A percentile compares a stretch with the other conserved stretches of the same genome.
Conservation (phyloP, 2,888 invertebrate species). For the Cryptus viduatorius region DNA sequence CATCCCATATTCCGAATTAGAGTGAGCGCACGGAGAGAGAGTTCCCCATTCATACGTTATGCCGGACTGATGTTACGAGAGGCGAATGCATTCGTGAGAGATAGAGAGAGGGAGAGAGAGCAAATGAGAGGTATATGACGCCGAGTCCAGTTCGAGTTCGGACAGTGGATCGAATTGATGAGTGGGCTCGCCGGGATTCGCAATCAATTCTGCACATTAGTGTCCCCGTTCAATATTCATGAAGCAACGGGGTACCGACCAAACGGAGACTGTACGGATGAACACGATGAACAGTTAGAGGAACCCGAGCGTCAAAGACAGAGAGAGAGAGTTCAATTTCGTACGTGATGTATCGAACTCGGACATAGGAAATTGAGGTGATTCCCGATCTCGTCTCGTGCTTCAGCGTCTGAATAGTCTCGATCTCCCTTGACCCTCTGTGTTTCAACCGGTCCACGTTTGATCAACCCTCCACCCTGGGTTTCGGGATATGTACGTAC, state of each 20-base stretch:
- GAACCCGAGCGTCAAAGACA: slow-evolving; percentile 77
- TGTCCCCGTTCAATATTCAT: slow-evolving; percentile 73
- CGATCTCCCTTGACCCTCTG: neutral
- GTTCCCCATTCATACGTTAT: slow-evolving; percentile 32
- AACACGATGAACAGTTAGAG: slow-evolving; percentile 25
- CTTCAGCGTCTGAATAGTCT: slow-evolving; percentile 13
- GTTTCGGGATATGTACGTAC: slow-evolving; percentile 28
- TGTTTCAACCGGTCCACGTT: slow-evolving; percentile 9
- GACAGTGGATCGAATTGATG: slow-evolving; percentile 76
- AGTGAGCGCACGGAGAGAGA: neutral
- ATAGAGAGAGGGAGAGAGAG: slow-evolving; percentile 42
- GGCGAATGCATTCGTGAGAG: neutral
- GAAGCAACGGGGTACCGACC: slow-evolving; percentile 42
- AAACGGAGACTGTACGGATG: slow-evolving; percentile 26
- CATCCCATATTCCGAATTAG: slow-evolving; percentile 50
- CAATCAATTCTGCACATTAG: slow-evolving; percentile 80
- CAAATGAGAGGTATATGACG: slow-evolving; percentile 30
- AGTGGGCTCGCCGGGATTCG: slow-evolving; percentile 72
- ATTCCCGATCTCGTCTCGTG: slow-evolving; percentile 29
- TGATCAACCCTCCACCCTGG: neutral
- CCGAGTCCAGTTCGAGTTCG: slow-evolving; percentile 50
- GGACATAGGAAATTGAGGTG: slow-evolving; percentile 77
- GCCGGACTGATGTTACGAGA: slow-evolving; percentile 24
- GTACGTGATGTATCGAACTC: slow-evolving; percentile 78
- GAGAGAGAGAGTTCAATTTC: slow-evolving; percentile 79